These are phyloP conservation scores for Tenthredo livida DNA, from an alignment of 2,888 invertebrate genomes.

Conservation along the genomic window DNA sequence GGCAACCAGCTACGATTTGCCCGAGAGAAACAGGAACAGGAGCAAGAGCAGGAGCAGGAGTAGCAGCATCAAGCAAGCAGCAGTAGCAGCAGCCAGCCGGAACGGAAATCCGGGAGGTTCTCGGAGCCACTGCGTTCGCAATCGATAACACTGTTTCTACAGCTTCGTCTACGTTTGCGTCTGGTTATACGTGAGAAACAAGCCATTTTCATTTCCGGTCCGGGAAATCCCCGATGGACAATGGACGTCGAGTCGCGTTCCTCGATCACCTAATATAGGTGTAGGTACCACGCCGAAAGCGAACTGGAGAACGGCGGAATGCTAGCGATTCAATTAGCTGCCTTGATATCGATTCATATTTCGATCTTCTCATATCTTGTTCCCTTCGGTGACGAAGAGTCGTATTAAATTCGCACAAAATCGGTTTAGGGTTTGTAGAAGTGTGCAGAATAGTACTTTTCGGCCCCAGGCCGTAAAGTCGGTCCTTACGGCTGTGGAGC, in stretches of 20 bases:
- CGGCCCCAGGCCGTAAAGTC: too few species aligned
- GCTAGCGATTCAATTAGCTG: background rate
- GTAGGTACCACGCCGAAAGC: background rate
- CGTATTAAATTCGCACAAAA: background rate
- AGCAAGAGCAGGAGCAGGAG: background rate
- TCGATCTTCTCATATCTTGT: background rate
- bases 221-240: slow-evolving; percentile 47
- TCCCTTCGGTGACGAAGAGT: background rate
- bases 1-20: slow-evolving; percentile 2
- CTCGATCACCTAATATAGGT: background rate
- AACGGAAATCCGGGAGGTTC: slow-evolving; percentile 50
- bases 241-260: slow-evolving; percentile 7
- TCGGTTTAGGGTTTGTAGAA: background rate
- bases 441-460: too few species aligned
- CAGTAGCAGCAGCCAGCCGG: slow-evolving; percentile 44
- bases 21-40: slow-evolving; percentile 24
- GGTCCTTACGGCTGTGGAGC: too few species aligned
- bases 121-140: slow-evolving; percentile 40
- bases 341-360: background rate
- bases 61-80: slow-evolving; percentile 45
- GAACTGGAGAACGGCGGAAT: background rate
- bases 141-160: slow-evolving; percentile 47
- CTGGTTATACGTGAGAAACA: slow-evolving; percentile 42
- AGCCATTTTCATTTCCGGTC: slow-evolving; percentile 48
- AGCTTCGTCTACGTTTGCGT: slow-evolving; percentile 50